phyloP scores from a whole-genome alignment of 1,140 invertebrate genomes.

The Brachionus plicatilis region DNA sequence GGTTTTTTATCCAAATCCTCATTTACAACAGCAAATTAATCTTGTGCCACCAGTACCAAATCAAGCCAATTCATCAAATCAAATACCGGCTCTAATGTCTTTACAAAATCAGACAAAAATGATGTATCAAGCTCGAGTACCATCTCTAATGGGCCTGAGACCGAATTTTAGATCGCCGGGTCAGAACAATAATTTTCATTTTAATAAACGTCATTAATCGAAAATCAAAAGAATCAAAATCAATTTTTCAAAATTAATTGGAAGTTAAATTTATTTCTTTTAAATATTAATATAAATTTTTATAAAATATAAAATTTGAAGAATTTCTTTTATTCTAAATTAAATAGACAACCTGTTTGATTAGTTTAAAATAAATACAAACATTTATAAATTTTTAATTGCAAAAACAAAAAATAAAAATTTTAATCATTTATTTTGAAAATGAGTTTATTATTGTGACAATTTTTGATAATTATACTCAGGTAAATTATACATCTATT shows the following conservation, averaged over 20 bases:
- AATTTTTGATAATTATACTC: not conserved
- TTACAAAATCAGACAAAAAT: not conserved
- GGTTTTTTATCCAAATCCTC: not conserved
- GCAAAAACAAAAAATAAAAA: too few species aligned
- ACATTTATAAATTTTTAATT: too few species aligned
- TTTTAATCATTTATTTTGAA: too few species aligned
- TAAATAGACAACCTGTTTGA: not conserved
- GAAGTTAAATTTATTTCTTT: not conserved
- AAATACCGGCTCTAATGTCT: constrained; percentile 6
- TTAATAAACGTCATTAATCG: not conserved
- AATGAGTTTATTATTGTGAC: not conserved
- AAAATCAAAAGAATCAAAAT: too few species aligned
- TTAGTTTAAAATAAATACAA: too few species aligned
- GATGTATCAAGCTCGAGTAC: not conserved
- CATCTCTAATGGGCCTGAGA: not conserved
- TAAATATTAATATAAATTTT: not conserved
- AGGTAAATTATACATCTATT: not conserved
- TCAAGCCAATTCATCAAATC: not conserved
- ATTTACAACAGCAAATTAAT: not conserved
- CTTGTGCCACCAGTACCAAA: not conserved
- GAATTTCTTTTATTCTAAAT: not conserved
- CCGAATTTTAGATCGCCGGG: not conserved
- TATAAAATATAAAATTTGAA: not conserved
- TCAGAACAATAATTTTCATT: not conserved
- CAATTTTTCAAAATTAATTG: not conserved